Percentiles rank a stretch among this genome's conserved stretches.
phyloP scores from a whole-genome alignment of 2,113 vertebrate genomes.

The Diglossa brunneiventris region DNA sequence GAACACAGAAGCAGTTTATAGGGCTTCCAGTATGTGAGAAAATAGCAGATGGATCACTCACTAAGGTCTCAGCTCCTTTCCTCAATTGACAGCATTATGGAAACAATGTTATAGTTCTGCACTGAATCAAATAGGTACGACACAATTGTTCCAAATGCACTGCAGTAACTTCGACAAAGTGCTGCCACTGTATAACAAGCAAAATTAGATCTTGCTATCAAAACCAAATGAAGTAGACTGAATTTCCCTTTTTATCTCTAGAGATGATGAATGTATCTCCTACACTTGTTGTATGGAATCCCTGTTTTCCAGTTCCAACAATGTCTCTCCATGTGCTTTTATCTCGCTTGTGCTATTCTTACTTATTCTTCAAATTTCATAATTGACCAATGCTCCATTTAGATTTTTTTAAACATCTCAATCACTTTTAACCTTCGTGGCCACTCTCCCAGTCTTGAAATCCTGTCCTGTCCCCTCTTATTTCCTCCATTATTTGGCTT shows the following conservation, averaged over 20 bases:
- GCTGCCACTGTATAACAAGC: background rate
- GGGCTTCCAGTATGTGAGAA: background rate
- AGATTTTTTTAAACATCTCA: background rate
- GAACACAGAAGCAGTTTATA: slow-evolving; percentile 3
- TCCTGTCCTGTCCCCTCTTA: background rate
- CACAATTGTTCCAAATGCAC: background rate
- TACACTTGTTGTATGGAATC: background rate
- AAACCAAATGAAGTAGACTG: background rate
- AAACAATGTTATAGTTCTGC: background rate
- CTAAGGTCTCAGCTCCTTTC: background rate
- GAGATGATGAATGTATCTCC: background rate
- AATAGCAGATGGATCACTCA: background rate
- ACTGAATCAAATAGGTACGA: background rate
- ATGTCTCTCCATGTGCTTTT: background rate
- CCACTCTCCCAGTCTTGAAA: background rate
- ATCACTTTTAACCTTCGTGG: background rate
- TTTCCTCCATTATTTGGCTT: background rate
- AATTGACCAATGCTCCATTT: background rate
- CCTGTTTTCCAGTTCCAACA: background rate
- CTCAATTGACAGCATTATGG: background rate
- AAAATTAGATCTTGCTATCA: slow-evolving; percentile 2
- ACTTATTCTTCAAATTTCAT: background rate
- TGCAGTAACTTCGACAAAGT: background rate
- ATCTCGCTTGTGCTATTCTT: background rate
- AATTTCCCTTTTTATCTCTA: background rate